Percentiles rank a stretch among this genome's conserved stretches.
Conservation (phyloP, 2,888 invertebrate genomes). For the Nymphalis urticae region DNA sequence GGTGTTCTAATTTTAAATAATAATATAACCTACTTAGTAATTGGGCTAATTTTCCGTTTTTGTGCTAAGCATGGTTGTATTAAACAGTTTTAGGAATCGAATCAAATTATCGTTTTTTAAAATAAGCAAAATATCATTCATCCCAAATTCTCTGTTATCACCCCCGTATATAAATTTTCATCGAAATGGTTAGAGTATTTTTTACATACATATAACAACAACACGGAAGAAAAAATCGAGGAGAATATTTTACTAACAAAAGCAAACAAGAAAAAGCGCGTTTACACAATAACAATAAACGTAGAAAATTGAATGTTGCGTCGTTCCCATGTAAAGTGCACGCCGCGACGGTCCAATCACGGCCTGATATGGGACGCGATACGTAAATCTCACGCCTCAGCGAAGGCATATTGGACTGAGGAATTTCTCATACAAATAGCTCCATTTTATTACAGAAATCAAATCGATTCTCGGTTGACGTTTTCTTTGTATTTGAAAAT, state of each 20-base stretch:
- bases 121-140: too few species aligned
- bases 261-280: conserved; percentile 10
- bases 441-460: conserved; percentile 25
- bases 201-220: not conserved
- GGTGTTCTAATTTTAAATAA: too few species aligned
- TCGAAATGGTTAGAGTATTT: too few species aligned
- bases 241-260: not conserved
- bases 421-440: conserved; percentile 27
- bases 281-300: conserved; percentile 27
- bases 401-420: conserved; percentile 31
- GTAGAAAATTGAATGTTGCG: conserved; percentile 34
- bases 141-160: too few species aligned
- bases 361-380: conserved; percentile 28
- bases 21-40: too few species aligned
- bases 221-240: not conserved
- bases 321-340: conserved; percentile 35
- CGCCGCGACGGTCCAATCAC: conserved; percentile 32
- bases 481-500: not conserved
- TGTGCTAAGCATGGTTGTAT: too few species aligned
- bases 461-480: conserved; percentile 13
- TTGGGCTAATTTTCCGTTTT: too few species aligned
- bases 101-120: too few species aligned
- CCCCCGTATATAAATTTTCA: too few species aligned
- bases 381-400: conserved; percentile 32
- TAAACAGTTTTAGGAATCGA: too few species aligned